Evolutionary conservation across 2,888 invertebrate genomes (phyloP).

Genomic region (Cistogaster globosa): DNA sequence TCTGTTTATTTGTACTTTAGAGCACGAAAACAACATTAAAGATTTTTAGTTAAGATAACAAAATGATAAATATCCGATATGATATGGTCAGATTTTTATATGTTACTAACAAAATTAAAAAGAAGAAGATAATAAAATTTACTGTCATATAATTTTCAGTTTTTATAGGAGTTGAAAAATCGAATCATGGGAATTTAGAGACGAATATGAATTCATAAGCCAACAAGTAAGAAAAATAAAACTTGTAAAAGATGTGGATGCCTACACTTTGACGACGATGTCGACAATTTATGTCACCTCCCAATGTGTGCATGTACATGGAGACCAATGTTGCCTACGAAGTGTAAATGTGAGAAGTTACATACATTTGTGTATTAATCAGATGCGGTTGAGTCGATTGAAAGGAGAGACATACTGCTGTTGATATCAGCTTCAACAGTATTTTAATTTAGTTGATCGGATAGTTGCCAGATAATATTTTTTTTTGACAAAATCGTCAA

Average conservation of each 20-base stretch:
- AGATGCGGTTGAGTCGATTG: constrained; percentile 55
- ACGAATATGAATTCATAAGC: constrained; percentile 21
- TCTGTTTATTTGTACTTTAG: constrained; percentile 18
- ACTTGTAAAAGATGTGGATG: constrained; percentile 45
- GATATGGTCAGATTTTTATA: constrained; percentile 62
- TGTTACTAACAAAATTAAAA: constrained; percentile 15
- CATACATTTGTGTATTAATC: constrained; percentile 38
- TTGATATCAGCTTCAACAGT: constrained; percentile 34
- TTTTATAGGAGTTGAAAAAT: constrained; percentile 43
- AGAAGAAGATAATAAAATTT: constrained; percentile 7
- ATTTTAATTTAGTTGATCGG: neutral
- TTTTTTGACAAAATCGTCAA: no score
- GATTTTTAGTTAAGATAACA: constrained; percentile 67
- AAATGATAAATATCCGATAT: constrained; percentile 70
- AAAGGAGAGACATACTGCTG: constrained; percentile 1
- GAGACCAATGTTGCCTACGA: constrained; percentile 20
- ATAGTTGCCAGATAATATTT: no score
- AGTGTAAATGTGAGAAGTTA: neutral
- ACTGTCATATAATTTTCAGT: constrained; percentile 60
- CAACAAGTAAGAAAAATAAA: constrained; percentile 1
- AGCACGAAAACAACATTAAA: constrained; percentile 45
- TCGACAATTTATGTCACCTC: constrained; percentile 71
- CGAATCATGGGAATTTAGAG: constrained; percentile 36
- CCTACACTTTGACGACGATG: constrained; percentile 64
- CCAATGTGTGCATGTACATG: constrained; percentile 66